Evolutionary conservation across 1,140 invertebrate genomes (phyloP).

Genomic region (Drosophila repletoides): DNA sequence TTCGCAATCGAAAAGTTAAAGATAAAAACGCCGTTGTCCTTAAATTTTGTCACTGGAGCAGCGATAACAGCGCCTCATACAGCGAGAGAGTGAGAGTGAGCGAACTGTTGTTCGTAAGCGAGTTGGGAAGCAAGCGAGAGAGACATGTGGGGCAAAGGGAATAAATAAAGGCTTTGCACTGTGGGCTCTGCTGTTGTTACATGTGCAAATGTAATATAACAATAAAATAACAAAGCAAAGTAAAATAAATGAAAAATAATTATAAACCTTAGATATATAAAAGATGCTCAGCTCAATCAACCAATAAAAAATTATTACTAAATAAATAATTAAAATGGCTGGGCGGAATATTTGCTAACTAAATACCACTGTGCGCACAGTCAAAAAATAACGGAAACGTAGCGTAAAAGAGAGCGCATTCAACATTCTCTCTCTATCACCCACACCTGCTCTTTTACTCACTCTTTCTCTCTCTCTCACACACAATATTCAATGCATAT

Average conservation of each 20-base stretch:
- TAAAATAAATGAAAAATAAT: neutral
- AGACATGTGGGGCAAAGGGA: no score
- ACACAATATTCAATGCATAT: constrained; percentile 37
- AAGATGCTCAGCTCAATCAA: neutral
- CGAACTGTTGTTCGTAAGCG: no score
- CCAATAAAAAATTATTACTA: neutral
- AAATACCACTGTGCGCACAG: constrained; percentile 19
- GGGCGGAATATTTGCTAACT: neutral
- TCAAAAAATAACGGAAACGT: neutral
- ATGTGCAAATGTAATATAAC: no score
- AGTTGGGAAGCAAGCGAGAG: neutral
- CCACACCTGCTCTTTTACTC: neutral
- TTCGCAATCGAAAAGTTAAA: constrained; percentile 39
- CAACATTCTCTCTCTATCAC: neutral
- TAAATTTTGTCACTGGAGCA: constrained; percentile 11
- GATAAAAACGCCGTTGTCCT: constrained; percentile 51
- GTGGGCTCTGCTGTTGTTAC: neutral
- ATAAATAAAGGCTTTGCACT: constrained; percentile 4
- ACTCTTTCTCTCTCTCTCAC: neutral
- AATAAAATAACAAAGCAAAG: neutral
- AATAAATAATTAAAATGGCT: neutral
- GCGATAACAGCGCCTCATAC: neutral
- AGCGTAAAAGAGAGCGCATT: constrained; percentile 10
- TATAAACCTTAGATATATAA: no score
- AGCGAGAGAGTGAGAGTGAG: neutral